Base-by-base conservation (phyloP, 2,797 vertebrate species). In the Diceros bicornis region DNA sequence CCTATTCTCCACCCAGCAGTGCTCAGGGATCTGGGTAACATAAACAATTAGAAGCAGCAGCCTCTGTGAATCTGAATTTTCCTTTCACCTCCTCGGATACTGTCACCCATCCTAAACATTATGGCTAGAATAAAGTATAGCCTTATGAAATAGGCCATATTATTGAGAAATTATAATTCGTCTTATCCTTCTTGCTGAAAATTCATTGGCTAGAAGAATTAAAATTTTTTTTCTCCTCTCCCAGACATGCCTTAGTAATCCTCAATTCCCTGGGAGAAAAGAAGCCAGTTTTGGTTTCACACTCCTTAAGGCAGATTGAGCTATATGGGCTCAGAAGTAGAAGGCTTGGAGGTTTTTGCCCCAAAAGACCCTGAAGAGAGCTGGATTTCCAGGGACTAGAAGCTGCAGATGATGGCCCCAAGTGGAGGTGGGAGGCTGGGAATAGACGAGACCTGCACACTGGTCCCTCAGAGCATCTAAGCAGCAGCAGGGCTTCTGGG, bases 1-100 rank as follows among this genome's bases (percentile, higher is more conserved):
- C 91, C 71, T n/a, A 71, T 61, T 91, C 95, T 87, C 62, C 47
- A 71, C 68, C 34, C 83, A 89, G 97, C 50, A 52, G 93, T 85
- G 57, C 68, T 78, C 4, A 0, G 61, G 66, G 50, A 68, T 71
- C 77, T 78, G 64, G 41, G 82, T 75, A 69, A 61, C 18, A 47
- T 27, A 29, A 92, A 89, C 61, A 83, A 23, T 23, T 57, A 52
- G 59, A 83, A 92, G 32, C 37, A 68, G 59, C 44, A 77, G 52
- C 59, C 50, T 29, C 79, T 71, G n/a, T n/a, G 61, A 82, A 44
- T 71, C 12, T 37, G 8, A 13, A 18, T 55, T 61, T 84, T 79
- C 32, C 18, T 41, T 69, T 41, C 1, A 0, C 50, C 37, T 72
- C 81, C 34, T 77, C 47, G n/a, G 16, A 27, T 34, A 57, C 1